Evolutionary conservation across 2,797 vertebrate species (phyloP).

Genomic region (Propithecus perrieri): DNA sequence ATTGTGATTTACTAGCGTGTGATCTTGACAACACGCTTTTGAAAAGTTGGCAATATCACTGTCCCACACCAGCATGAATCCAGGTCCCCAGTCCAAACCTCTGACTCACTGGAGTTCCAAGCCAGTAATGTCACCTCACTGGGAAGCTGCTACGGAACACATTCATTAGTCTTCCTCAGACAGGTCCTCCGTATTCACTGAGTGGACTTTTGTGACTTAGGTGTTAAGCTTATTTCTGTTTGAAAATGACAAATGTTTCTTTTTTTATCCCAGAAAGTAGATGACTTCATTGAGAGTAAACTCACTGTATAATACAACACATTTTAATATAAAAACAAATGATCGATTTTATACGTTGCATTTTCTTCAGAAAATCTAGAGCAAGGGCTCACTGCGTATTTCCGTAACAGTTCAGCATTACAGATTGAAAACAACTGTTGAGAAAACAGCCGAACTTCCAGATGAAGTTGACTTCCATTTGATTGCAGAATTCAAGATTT

Average conservation of each 20-base stretch:
- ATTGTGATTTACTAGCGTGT: too few species aligned
- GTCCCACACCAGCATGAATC: not conserved
- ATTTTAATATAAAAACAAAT: slow-evolving; percentile 54
- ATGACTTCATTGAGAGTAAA: not conserved
- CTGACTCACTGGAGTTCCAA: too few species aligned
- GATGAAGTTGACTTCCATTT: not conserved
- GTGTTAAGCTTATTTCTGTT: not conserved
- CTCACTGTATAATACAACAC: not conserved
- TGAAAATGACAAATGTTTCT: not conserved
- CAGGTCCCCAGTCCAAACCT: not conserved
- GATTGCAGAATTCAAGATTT: slow-evolving; percentile 88
- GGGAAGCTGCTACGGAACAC: too few species aligned
- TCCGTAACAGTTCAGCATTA: not conserved
- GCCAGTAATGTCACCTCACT: rapidly evolving
- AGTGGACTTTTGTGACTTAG: not conserved
- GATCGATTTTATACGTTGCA: not conserved
- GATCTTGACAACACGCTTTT: not conserved
- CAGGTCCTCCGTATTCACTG: not conserved
- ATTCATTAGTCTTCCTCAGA: not conserved
- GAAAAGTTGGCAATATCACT: not conserved
- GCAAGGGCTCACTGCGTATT: not conserved
- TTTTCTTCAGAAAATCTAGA: not conserved
- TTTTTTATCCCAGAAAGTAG: not conserved
- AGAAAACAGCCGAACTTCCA: not conserved
- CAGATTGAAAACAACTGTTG: not conserved